Base-by-base conservation (phyloP, 2,888 invertebrate genomes). In the Oxyteleia sp. region DNA sequence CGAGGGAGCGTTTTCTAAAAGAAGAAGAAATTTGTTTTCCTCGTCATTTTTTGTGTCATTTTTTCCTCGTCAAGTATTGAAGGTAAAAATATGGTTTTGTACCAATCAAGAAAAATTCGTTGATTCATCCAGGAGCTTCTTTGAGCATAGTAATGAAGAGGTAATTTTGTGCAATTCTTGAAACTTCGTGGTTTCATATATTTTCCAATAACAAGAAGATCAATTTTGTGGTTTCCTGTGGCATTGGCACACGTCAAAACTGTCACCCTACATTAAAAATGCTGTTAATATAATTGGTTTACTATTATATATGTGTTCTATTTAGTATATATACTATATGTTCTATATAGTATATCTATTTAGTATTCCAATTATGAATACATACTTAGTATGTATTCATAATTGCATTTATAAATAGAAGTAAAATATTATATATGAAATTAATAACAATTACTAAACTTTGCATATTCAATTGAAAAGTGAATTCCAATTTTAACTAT, bases 81-180 rank as follows among this genome's bases (percentile, higher is more conserved):
- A 11, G 38, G 38, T n/a, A 38, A n/a, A 38, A 38, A 38, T 11
- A 38, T 38, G n/a, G 11, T 38, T 38, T 11, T 38, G 13, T 38
- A 38, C 38, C 38, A 38, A 38, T 38, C 38, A n/a, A n/a, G 38
- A 38, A 38, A 38, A n/a, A 38, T 38, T 1, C n/a, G 11, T 38
- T n/a, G 11, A n/a, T 38, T 7, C 38, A 38, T 38, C 38, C 38
- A n/a, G n/a, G 38, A 38, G n/a, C n/a, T 38, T n/a, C n/a, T 1
- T 38, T 38, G 38, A n/a, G 38, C 11, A 38, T n/a, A n/a, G 7
- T 38, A 38, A 38, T 38, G 38, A n/a, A 38, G n/a, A 1, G 38
- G 38, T n/a, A 38, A 38, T 4, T 11, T 11, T 38, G 11, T 38
- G n/a, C 11, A 2, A n/a, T 38, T 38, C 4, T 38, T 11, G n/a